phyloP scores from a whole-genome alignment of 2,888 invertebrate genomes.

The Willowsia nigromaculata region DNA sequence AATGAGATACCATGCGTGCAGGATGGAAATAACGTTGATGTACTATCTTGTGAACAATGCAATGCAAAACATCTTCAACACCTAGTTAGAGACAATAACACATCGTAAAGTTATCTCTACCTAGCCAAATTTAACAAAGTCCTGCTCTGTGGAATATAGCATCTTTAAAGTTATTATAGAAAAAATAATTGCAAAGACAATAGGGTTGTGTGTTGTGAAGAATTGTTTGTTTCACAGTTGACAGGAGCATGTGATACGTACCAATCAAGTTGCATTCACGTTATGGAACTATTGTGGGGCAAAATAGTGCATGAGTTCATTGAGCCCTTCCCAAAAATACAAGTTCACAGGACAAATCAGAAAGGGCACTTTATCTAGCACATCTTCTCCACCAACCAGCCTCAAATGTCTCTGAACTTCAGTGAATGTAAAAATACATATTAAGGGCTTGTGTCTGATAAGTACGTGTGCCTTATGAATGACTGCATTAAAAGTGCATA shows the following conservation, averaged over 20 bases:
- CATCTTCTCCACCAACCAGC: background rate
- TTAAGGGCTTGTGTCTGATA: background rate
- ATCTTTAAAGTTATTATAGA: no score
- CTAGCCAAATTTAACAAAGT: no score
- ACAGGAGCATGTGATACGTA: background rate
- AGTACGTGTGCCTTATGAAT: background rate
- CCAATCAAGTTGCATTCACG: background rate
- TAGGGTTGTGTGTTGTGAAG: no score
- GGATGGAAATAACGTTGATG: no score
- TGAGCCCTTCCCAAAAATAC: background rate
- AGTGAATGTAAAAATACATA: background rate
- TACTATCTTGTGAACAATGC: no score
- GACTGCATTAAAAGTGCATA: background rate
- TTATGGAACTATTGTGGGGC: background rate
- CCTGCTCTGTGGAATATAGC: no score
- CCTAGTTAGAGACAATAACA: no score
- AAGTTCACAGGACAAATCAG: background rate
- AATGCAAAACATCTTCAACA: no score
- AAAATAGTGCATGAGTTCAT: slow-evolving; percentile 30
- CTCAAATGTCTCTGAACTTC: background rate
- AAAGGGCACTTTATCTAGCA: slow-evolving; percentile 16
- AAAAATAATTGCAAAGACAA: no score
- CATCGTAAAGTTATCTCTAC: no score
- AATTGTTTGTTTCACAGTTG: no score
- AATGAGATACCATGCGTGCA: no score